Base-by-base conservation (phyloP, 1,140 invertebrate genomes). In the Lordiphosa mommai region DNA sequence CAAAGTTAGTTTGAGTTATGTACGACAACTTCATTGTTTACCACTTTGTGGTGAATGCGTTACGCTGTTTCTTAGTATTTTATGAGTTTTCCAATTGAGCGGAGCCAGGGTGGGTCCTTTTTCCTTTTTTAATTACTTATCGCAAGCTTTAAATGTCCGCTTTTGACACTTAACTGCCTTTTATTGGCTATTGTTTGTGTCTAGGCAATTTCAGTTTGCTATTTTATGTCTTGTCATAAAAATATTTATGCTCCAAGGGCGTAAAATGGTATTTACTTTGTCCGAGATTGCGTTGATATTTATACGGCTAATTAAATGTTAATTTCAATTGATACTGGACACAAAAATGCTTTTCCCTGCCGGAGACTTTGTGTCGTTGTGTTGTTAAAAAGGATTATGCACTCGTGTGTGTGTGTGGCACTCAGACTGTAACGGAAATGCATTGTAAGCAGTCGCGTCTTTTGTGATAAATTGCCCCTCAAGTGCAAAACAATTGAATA, bases 61-160 rank as follows among this genome's bases (percentile, higher is more conserved):
- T 17, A 9, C 10, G 4, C 9, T 14, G 17, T 41, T 29, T 27
- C 16, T 43, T 17, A 12, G n/a, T 23, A 27, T 43, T 43, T 27
- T 10, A 43, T 29, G 40, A 29, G 10, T 43, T 27, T 27, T 27
- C 23, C 23, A 27, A 27, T 27, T 27, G 23, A 27, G 23, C 4
- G 23, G 23, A 27, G 23, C 23, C n/a, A n/a, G n/a, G n/a, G n/a
- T 27, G 23, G 10, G n/a, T 34, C 32, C 32, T 17, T 10, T 43
- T 9, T n/a, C n/a, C n/a, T 33, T 50, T 56, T 68, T 80, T 82
- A 82, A 82, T 82, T 82, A 82, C 77, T 82, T 76, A 82, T 82
- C 56, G 56, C 61, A 84, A 76, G 79, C 63, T 82, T 82, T 64
- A 82, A 84, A 76, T 61, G 61, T 41, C 56, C 61, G 66, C 66